Percentiles rank a stretch among this genome's conserved stretches.
These are phyloP conservation scores for Motacilla tschutschensis DNA, from an alignment of 2,113 vertebrate species.

Conservation along the genomic window DNA sequence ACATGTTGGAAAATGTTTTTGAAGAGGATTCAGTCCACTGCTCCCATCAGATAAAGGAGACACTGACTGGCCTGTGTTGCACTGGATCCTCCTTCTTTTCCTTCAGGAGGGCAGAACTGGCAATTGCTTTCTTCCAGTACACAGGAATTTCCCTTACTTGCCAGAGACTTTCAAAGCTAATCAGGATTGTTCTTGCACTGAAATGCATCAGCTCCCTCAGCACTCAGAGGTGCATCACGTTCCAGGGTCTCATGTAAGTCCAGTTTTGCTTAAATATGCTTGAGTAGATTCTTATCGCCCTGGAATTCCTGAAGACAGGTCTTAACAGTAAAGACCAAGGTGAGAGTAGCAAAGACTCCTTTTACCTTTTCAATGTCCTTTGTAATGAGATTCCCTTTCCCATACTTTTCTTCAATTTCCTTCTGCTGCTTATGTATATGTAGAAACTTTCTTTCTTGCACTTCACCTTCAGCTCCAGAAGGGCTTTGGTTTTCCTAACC, in stretches of 20 bases:
- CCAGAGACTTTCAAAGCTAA: neutral
- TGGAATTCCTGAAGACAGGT: neutral
- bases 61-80: neutral
- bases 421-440: neutral
- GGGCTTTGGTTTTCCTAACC: neutral
- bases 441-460: neutral
- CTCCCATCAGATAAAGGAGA: neutral
- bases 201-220: neutral
- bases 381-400: neutral
- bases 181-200: neutral
- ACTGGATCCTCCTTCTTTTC: neutral
- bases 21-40: neutral
- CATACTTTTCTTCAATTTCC: neutral
- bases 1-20: neutral
- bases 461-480: neutral
- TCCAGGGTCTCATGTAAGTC: neutral
- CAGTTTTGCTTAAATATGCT: neutral
- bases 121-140: neutral
- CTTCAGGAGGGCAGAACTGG: neutral
- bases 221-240: neutral
- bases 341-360: neutral
- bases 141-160: neutral
- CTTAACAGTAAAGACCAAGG: neutral
- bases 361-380: neutral
- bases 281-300: neutral